Conservation (phyloP, 2,888 invertebrate species). For the Minunthozetes semirufus region DNA sequence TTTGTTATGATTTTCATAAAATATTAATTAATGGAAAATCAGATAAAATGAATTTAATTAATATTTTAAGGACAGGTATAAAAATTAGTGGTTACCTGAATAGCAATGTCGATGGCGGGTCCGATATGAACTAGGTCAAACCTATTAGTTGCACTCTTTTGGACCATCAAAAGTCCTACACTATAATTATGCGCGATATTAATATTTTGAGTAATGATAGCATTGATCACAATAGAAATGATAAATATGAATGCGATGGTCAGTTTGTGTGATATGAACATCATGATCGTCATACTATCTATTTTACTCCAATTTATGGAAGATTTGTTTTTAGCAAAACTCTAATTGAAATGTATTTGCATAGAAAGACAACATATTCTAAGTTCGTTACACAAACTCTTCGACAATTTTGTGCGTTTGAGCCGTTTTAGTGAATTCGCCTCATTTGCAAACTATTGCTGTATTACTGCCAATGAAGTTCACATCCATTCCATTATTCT, state of each 20-base stretch:
- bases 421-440: slow-evolving; percentile 11
- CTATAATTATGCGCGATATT: slow-evolving; percentile 33
- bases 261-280: not conserved
- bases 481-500: too few species aligned
- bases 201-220: not conserved
- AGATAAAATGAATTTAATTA: too few species aligned
- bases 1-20: too few species aligned
- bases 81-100: slow-evolving; percentile 15
- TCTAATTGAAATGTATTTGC: not conserved
- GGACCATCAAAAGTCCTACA: slow-evolving; percentile 42
- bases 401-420: not conserved
- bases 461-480: not conserved
- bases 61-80: too few species aligned
- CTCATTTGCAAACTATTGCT: not conserved
- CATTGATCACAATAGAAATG: not conserved
- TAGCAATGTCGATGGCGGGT: slow-evolving; percentile 42
- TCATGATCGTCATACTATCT: not conserved
- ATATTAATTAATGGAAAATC: too few species aligned
- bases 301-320: not conserved
- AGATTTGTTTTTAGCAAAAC: not conserved
- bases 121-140: slow-evolving; percentile 42
- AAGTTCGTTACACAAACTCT: not conserved
- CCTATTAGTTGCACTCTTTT: slow-evolving; percentile 37
- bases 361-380: not conserved
- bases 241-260: not conserved